Evolutionary conservation across 2,797 vertebrate genomes (phyloP).

Genomic region (Neosilurus mollespiculum): DNA sequence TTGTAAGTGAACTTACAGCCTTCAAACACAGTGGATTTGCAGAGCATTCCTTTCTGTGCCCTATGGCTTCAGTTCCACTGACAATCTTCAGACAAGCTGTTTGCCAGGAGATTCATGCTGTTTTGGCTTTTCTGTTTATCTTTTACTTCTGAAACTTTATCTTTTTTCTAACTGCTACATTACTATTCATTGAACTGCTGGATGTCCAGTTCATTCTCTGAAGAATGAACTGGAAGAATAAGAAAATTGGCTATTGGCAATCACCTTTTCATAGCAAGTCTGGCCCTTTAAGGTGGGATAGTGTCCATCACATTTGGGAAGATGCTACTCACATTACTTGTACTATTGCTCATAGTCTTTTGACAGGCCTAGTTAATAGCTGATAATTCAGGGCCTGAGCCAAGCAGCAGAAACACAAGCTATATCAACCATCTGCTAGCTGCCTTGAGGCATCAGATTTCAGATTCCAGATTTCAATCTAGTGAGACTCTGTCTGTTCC

Average conservation of each 20-base stretch:
- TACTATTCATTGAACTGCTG: too few species aligned
- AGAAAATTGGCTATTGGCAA: background rate
- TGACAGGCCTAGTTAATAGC: conserved; percentile 13
- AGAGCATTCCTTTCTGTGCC: background rate
- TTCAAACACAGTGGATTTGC: background rate
- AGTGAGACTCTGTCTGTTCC: conserved; percentile 2
- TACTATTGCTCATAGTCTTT: background rate
- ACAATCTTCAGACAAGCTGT: background rate
- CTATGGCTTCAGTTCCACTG: background rate
- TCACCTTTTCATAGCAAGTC: background rate
- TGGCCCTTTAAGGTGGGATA: background rate
- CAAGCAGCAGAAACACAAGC: conserved; percentile 11
- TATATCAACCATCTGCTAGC: conserved; percentile 4
- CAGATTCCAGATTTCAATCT: conserved; percentile 21
- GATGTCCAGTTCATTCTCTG: background rate
- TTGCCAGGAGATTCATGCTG: background rate
- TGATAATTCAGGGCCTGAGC: background rate
- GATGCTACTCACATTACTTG: background rate
- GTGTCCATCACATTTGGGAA: background rate
- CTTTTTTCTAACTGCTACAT: background rate
- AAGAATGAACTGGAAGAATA: too few species aligned
- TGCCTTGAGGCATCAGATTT: conserved; percentile 13
- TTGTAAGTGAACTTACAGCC: background rate
- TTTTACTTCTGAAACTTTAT: background rate
- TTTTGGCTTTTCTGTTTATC: conserved; percentile 7